These are phyloP conservation scores for Teleogryllus occipitalis DNA, from an alignment of 1,140 invertebrate species.

Conservation along the genomic window DNA sequence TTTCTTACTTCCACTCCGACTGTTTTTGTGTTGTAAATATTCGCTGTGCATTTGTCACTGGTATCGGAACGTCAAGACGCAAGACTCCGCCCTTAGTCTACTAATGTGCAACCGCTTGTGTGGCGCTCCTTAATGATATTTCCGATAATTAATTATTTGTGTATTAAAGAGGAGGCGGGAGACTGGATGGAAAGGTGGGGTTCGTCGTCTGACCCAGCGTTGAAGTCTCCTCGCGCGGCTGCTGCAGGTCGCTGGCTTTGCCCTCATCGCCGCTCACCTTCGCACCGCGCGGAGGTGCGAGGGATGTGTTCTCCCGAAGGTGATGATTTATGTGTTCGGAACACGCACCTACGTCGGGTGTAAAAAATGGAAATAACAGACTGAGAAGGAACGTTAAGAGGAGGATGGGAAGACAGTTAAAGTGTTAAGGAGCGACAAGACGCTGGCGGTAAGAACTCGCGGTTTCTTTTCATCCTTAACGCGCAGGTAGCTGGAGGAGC, in stretches of 20 bases:
- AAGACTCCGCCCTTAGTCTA: too few species aligned
- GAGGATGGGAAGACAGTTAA: not conserved
- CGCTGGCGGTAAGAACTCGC: not conserved
- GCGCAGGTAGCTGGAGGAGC: not conserved
- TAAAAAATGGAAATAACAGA: conserved; percentile 6
- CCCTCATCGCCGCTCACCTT: not conserved
- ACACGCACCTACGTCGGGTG: not conserved
- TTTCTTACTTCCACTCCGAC: too few species aligned
- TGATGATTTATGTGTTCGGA: conserved; percentile 13
- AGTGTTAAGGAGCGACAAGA: conserved; percentile 3
- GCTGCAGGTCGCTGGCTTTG: too few species aligned
- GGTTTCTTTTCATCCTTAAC: not conserved
- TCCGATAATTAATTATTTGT: not conserved
- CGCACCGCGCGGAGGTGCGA: not conserved
- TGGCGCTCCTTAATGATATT: too few species aligned
- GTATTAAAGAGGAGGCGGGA: not conserved
- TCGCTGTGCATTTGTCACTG: too few species aligned
- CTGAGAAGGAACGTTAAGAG: not conserved
- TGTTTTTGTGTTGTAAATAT: too few species aligned
- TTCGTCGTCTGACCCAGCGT: not conserved
- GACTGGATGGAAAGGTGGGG: not conserved
- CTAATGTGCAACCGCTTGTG: too few species aligned
- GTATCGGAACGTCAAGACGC: too few species aligned
- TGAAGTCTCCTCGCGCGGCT: not conserved
- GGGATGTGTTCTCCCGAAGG: not conserved